Base-by-base conservation (phyloP, 2,797 vertebrate genomes). In the Myiotriccus ornatus region DNA sequence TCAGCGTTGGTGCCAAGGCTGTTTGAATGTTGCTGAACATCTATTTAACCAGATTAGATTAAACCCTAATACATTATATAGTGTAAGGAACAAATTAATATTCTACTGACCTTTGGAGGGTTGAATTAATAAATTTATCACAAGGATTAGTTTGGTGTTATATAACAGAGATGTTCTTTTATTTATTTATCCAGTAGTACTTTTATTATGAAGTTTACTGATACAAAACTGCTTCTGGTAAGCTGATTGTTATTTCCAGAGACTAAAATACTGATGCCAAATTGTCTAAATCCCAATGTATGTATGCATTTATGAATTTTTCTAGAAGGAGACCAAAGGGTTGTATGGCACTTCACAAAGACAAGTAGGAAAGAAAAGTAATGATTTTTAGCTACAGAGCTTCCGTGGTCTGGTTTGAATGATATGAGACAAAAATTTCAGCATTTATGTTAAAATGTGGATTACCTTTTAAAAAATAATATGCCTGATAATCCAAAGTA, bases 101-200 rank as follows among this genome's bases (percentile, higher is more conserved):
- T 53, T 84, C 60, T 43, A 22, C 37, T 81, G 82, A 75, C 62
- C 28, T 91, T 87, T 71, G 4, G 6, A 68, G 32, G 21, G 5
- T 21, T 77, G 28, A 83, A 92, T 83, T 90, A 92, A 87, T 88
- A 34, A 59, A 89, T 90, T 71, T 92, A 59, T 92, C 22, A 14
- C 25, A 64, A 60, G 65, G 39, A 78, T 95, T 89, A 81, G 5
- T 84, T 81, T 69, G 43, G 16, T 50, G n/a, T 71, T 93, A 35
- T 57, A 8, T 59, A 74, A 62, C 34, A 65, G 65, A 80, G 67
- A 28, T 0, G 0, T 44, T 90, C 2, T 56, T 87, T 63, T 78
- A 39, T 82, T 90, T 91, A 56, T 95, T 76, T 88, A 63, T 79
- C 55, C 47, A 67, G 27, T 73, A 78, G 19, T 88, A 34, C 69